A percentile compares a stretch with the other conserved stretches of the same genome.
Conservation (phyloP, 2,113 vertebrate genomes). For the Melanerpes formicivorus region DNA sequence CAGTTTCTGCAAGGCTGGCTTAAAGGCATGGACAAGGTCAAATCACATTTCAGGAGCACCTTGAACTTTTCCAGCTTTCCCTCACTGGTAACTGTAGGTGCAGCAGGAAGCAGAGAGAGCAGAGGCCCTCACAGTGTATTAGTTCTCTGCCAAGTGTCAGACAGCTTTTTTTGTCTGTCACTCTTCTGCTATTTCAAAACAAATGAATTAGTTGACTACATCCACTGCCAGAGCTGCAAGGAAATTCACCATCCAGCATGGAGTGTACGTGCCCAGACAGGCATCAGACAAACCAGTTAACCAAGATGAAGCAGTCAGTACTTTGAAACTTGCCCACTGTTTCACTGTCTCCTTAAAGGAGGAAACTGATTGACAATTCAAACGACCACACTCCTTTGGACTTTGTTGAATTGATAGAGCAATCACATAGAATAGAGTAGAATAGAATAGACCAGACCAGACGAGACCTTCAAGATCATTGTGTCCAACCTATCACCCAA, state of each 20-base stretch:
- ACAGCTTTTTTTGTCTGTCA: neutral
- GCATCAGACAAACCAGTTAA: neutral
- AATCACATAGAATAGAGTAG: neutral
- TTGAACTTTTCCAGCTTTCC: neutral
- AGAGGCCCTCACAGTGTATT: accelerated
- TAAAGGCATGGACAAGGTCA: neutral
- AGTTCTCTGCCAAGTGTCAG: neutral
- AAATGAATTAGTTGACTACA: neutral
- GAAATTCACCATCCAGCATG: neutral
- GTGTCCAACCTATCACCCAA: too few relatives aligned
- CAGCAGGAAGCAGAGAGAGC: neutral
- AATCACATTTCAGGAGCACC: neutral
- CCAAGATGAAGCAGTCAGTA: neutral
- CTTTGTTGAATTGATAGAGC: neutral
- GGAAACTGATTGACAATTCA: neutral
- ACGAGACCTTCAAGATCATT: too few relatives aligned
- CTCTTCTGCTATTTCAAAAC: neutral
- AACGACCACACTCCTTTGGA: neutral
- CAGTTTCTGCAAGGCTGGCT: neutral
- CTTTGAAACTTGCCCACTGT: neutral
- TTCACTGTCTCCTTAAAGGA: neutral
- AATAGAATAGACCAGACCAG: too few relatives aligned
- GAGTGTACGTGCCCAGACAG: neutral
- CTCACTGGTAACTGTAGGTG: neutral
- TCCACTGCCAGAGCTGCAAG: neutral